phyloP scores from a whole-genome alignment of 2,797 vertebrate species.

The Pseudopleuronectes americanus region DNA sequence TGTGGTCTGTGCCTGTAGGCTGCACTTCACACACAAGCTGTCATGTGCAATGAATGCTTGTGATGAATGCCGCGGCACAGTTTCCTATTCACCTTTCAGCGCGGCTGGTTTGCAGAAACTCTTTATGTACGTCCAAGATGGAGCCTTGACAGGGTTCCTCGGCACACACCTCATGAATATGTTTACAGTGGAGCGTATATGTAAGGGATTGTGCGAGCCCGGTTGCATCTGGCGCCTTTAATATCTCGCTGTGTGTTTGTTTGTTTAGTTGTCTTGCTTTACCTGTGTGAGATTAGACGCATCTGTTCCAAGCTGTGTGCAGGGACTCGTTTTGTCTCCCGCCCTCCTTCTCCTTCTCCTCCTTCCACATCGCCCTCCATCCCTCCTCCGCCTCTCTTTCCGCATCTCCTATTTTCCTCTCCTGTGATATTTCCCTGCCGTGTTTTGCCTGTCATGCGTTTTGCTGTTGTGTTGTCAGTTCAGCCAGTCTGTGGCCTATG shows the following conservation, averaged over 20 bases:
- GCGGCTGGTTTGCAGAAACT: conserved; percentile 9
- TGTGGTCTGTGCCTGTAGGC: conserved; percentile 23
- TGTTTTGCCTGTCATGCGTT: conserved; percentile 52
- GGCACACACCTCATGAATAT: conserved; percentile 28
- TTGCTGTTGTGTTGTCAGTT: conserved; percentile 56
- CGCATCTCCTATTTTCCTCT: conserved; percentile 25
- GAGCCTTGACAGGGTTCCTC: conserved; percentile 32
- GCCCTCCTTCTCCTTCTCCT: not conserved
- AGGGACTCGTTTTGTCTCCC: conserved; percentile 6
- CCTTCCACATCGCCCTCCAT: conserved; percentile 24
- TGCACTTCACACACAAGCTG: conserved; percentile 29
- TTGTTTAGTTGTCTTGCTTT: conserved; percentile 36
- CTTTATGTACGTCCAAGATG: conserved; percentile 23
- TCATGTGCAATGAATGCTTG: conserved; percentile 13
- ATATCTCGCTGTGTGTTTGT: conserved; percentile 6
- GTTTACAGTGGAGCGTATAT: conserved; percentile 23
- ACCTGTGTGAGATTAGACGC: conserved; percentile 36
- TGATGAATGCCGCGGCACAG: conserved; percentile 30
- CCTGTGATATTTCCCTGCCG: conserved; percentile 41
- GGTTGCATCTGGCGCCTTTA: conserved; percentile 16
- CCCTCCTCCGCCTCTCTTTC: conserved; percentile 4
- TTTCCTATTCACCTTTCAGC: conserved; percentile 32
- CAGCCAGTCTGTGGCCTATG: conserved; percentile 63
- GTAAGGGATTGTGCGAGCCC: conserved; percentile 2
- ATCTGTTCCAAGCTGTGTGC: conserved; percentile 29